Evolutionary conservation across 2,888 invertebrate species (phyloP).

Genomic region (Eumacrocentrus americanus): DNA sequence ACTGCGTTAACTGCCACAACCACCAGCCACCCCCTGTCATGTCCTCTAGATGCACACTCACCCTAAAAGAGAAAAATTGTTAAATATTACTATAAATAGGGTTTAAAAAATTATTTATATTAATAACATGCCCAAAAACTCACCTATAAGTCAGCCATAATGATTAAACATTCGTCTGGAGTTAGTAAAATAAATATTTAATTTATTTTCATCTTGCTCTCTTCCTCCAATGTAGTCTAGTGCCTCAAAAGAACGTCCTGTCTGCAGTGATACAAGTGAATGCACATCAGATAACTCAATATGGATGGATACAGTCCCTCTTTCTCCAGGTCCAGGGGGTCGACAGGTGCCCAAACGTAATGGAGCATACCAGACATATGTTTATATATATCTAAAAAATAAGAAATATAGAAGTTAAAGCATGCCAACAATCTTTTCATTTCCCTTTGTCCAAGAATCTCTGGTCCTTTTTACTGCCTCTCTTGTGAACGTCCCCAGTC

Average conservation of each 20-base stretch:
- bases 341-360: neutral
- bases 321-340: neutral
- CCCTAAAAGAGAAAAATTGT: too few relatives aligned
- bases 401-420: constrained; percentile 49
- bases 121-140: too few relatives aligned
- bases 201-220: too few relatives aligned
- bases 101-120: too few relatives aligned
- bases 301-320: neutral
- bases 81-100: too few relatives aligned
- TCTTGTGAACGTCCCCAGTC: constrained; percentile 1
- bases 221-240: too few relatives aligned
- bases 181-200: too few relatives aligned
- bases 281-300: constrained; percentile 3
- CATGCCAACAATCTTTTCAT: constrained; percentile 59
- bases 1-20: neutral
- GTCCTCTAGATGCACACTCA: neutral
- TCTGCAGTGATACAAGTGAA: constrained; percentile 3
- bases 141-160: too few relatives aligned
- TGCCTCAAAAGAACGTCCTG: neutral
- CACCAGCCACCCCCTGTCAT: neutral
- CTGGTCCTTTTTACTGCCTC: constrained; percentile 2
- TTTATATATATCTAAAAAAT: constrained; percentile 23
- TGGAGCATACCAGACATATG: constrained; percentile 13
- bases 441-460: constrained; percentile 53
- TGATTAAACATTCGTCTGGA: too few relatives aligned